These are phyloP conservation scores for Uria aalge DNA, from an alignment of 2,113 vertebrate genomes.

Conservation along the genomic window DNA sequence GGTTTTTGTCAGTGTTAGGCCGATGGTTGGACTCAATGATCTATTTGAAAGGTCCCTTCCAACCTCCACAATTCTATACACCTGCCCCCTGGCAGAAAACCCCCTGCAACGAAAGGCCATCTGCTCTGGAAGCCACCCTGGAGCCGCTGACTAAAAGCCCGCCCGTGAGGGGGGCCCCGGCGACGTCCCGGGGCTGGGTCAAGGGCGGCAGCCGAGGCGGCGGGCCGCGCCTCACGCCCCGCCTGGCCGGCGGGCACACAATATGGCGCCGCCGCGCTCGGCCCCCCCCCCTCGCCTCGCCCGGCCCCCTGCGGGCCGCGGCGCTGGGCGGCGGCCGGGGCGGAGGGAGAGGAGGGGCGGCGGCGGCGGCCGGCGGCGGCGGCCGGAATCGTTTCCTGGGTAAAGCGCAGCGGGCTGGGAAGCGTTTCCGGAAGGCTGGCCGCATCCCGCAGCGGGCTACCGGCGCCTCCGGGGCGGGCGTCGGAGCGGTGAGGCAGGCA, in stretches of 20 bases:
- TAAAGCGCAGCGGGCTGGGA: neutral
- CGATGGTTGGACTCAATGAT: neutral
- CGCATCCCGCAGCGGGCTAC: slow-evolving; percentile 52
- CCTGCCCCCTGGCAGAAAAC: neutral
- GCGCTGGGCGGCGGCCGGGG: neutral
- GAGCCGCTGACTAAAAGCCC: neutral
- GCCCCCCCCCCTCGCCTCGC: neutral
- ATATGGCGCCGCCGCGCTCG: neutral
- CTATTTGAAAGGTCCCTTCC: neutral
- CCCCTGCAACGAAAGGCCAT: rapidly evolving
- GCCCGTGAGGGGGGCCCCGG: rapidly evolving
- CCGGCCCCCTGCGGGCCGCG: neutral
- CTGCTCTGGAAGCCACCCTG: neutral
- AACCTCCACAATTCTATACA: neutral
- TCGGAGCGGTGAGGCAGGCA: neutral
- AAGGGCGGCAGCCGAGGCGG: neutral
- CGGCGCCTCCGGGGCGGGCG: neutral
- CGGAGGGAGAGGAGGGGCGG: neutral
- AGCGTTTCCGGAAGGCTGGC: slow-evolving; percentile 68
- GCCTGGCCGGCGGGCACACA: no score
- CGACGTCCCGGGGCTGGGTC: rapidly evolving
- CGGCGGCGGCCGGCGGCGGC: neutral
- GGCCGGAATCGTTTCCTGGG: slow-evolving; percentile 63
- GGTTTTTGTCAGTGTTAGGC: neutral
- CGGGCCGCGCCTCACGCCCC: rapidly evolving